Evolutionary conservation across 2,113 vertebrate species (phyloP).

Genomic region (Cavia porcellus): DNA sequence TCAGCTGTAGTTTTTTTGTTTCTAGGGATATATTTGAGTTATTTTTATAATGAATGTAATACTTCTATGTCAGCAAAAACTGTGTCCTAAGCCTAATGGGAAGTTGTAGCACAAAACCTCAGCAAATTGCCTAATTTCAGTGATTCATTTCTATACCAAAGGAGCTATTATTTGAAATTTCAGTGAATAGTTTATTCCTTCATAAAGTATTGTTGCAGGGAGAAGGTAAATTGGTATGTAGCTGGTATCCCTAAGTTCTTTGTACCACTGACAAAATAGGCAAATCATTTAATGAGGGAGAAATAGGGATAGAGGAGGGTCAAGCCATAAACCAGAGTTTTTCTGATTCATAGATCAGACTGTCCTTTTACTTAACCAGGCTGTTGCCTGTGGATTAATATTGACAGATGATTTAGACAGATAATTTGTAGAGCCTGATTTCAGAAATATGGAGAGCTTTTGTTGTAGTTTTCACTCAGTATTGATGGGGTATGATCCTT

Average conservation of each 20-base stretch:
- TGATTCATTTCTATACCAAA: conserved; percentile 29
- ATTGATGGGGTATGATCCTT: background rate
- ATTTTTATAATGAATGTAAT: conserved; percentile 49
- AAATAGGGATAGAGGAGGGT: background rate
- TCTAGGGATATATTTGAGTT: conserved; percentile 58
- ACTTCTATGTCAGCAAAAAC: conserved; percentile 50
- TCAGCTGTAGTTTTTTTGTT: conserved; percentile 15
- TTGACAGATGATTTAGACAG: background rate
- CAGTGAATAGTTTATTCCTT: conserved; percentile 10
- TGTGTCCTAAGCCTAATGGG: conserved; percentile 35
- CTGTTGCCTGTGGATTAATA: background rate
- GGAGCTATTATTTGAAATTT: conserved; percentile 53
- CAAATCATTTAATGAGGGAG: conserved; percentile 19
- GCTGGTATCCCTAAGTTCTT: conserved; percentile 3
- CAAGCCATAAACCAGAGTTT: background rate
- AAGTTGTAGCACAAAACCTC: conserved; percentile 33
- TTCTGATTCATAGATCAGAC: conserved; percentile 20
- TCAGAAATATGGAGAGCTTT: background rate
- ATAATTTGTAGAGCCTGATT: conserved; percentile 39
- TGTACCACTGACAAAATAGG: conserved; percentile 30
- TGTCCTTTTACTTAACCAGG: background rate
- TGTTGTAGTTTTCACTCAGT: conserved; percentile 33
- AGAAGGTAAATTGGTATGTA: conserved; percentile 3
- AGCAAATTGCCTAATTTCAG: conserved; percentile 31
- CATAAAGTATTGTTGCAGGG: conserved; percentile 21